Evolutionary conservation across 1,140 invertebrate genomes (phyloP), one percentile per base, ranked within the genome.

Genomic region (Drosophila quadrilineata): DNA sequence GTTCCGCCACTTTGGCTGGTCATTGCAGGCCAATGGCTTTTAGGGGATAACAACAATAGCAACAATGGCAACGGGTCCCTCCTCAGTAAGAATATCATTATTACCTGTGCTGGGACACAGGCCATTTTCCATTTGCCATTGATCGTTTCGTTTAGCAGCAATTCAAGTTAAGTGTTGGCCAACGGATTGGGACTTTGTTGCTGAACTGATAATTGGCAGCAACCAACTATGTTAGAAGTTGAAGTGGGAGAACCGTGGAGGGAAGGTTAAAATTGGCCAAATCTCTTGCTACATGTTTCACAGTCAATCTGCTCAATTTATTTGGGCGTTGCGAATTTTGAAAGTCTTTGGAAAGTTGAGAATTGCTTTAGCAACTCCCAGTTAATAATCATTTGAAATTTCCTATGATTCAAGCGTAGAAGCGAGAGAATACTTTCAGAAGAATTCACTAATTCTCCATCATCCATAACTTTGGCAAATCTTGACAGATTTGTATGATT

Each of bases 21-120:
- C 75, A 80, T 3, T 54, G 75, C 75, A 80, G 75, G 75, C 75
- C 75, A 82, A 64, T 80, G 75, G 75, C 75, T 75, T 80, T n/a
- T 70, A 14, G 36, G 35, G 48, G 48, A 9, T 17, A 43, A 6
- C 19, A 26, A 14, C 19, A 29, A 29, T n/a, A 49, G 50, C 36
- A 52, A 40, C 14, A 12, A n/a, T 22, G 26, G 24, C 64, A 69
- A 63, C 63, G 57, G 52, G 70, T 73, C 24, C 68, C 66, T 71
- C 67, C 56, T 48, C 31, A n/a, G 33, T 21, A 29, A 57, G 16
- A 56, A 54, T 38, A 48, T 35, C 33, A 26, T 10, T 43, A 10
- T 3, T 8, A 16, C 3, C 35, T 38, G 35, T 19, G n/a, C 35
- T 14, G 17, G 36, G 12, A 14, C 36, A 40, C 36, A 14, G 16